Base-by-base conservation (phyloP, 1,140 invertebrate genomes). In the Aphelinus certus region DNA sequence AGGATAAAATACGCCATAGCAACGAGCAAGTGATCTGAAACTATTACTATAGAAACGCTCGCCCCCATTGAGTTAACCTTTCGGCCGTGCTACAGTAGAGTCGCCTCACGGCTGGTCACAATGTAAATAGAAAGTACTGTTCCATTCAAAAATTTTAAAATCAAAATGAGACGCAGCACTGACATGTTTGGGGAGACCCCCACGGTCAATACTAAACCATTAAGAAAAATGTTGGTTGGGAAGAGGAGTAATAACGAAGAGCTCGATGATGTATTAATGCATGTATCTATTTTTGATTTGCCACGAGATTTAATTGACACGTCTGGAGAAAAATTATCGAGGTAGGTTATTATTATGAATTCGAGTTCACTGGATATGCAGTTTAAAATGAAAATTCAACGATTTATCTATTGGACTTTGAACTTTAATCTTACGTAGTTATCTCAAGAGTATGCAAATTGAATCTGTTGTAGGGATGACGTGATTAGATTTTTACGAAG, bases 201-300 rank as follows among this genome's bases (percentile, higher is more conserved):
- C 4, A 48, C 3, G n/a, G 3, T 49, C 2, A 47, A 61, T 60
- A 1, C n/a, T n/a, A 1, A 51, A 3, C 63, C 60, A 9, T 58
- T 76, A 10, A 49, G 71, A 55, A 76, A 61, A 51, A 9, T 71
- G 3, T 26, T 26, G 26, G 26, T 26, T 26, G 26, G 26, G 7
- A 76, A 71, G 55, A 63, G 68, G 3, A 76, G 61, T 10, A 53
- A 42, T 9, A 71, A 75, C 53, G 67, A 76, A 10, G 47, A 66
- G 6, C 58, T 76, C 1, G 45, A 66, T 46, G 48, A 66, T 3
- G 6, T 76, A 45, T 53, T 76, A 7, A 55, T 26, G 6, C 62
- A 76, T 42, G 58, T 66, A 7, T 71, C 56, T 3, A 61, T 63
- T 6, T 67, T 76, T 5, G 62, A 71, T 9, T 1, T 26, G 10